Conservation (phyloP, 1,140 invertebrate species). For the Chionoecetes opilio region DNA sequence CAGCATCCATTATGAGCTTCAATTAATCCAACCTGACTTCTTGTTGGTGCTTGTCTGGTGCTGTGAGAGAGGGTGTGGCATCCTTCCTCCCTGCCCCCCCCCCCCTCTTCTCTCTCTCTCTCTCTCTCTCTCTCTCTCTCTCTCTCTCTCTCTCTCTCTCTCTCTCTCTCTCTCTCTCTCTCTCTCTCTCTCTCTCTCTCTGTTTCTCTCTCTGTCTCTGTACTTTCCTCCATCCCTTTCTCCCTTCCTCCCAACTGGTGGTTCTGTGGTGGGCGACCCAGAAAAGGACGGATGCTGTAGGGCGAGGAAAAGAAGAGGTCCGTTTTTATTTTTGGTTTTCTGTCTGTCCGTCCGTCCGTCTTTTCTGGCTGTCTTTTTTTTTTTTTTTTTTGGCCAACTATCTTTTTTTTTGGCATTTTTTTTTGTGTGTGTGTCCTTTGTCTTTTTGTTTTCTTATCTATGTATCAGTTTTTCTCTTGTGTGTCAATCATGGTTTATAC, state of each 20-base stretch:
- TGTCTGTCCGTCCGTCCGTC: not conserved
- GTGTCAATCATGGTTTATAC: too few relatives aligned
- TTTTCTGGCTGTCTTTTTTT: not conserved
- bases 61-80: constrained; percentile 1
- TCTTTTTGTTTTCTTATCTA: not conserved
- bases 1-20: constrained; percentile 2
- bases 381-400: not conserved
- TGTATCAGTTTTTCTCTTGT: not conserved
- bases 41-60: not conserved
- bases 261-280: not conserved
- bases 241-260: not conserved
- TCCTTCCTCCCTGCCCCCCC: not conserved
- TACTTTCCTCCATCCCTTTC: constrained; percentile 13
- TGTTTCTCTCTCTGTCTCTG: not conserved
- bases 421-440: not conserved
- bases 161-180: constrained; percentile 43
- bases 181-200: constrained; percentile 54
- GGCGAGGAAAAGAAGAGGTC: not conserved
- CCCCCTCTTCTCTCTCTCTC: constrained; percentile 29
- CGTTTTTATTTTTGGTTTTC: constrained; percentile 1
- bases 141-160: not conserved
- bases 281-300: not conserved
- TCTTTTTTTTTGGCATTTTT: not conserved
- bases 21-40: not conserved
- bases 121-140: constrained; percentile 37